Evolutionary conservation across 2,888 invertebrate genomes (phyloP), one percentile per base, ranked within the genome.

Genomic region (Cataglyphis rosenhaueri): DNA sequence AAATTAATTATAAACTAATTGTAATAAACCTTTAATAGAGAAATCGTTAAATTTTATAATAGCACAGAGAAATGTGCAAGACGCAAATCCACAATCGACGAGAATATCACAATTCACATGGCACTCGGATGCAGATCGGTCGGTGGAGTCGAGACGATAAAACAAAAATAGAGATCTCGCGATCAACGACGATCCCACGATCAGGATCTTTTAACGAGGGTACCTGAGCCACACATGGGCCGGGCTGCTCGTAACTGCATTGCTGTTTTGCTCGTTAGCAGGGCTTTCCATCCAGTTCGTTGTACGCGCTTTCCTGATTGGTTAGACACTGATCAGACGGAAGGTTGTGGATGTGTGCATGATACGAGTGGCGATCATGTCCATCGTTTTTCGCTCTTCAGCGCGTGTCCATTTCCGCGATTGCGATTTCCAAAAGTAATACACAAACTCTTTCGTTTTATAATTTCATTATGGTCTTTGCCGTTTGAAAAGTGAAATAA

Each of bases 241-340:
- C 93, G 93, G 88, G 93, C 93, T 93, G 93, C 93, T 93, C 93
- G 93, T 91, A 93, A 93, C 93, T 93, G 93, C 93, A 93, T 93
- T 92, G 93, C 93, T 90, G 93, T 93, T 92, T 93, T 92, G 91
- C 93, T 93, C 91, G 93, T 93, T 92, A 93, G 93, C 92, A 93
- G 92, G 92, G 91, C 91, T 93, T 93, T 93, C 96, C 96, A 96
- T 93, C 95, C 95, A 87, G 95, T 95, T 88, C 95, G 95, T 91
- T 95, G 95, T 93, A 95, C 95, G 94, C 94, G 95, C 92, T 95
- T 95, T 93, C 96, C 96, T 95, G 95, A 93, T 93, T 93, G 91
- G 92, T 92, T 92, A 93, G 90, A 89, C 83, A 88, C 84, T 90
- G 85, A 91, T 90, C 89, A 91, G 91, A 89, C 87, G 86, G 87